Conservation (phyloP, 1,140 invertebrate species). For the Drosophila willistoni region DNA sequence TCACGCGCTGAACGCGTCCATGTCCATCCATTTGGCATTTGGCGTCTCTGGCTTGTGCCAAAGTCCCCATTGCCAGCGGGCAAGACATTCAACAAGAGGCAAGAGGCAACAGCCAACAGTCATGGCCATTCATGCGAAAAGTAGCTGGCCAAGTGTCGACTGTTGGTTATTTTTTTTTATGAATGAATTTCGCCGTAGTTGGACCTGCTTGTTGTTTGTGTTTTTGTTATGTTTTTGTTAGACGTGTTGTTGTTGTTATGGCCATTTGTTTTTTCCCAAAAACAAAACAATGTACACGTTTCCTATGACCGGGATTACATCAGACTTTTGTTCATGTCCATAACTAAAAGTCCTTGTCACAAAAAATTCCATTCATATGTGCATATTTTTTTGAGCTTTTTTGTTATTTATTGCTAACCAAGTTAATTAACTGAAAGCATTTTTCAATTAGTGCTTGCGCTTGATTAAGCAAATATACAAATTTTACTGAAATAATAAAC, state of each 20-base stretch:
- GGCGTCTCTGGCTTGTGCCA: constrained; percentile 46
- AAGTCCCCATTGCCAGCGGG: constrained; percentile 23
- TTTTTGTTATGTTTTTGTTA: constrained; percentile 50
- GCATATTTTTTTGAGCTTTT: background rate
- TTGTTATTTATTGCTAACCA: background rate
- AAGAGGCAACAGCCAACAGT: constrained; percentile 47
- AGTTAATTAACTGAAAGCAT: too few species aligned
- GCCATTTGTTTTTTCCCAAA: constrained; percentile 61
- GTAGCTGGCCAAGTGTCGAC: constrained; percentile 60
- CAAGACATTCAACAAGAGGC: constrained; percentile 9
- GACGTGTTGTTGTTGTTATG: constrained; percentile 46
- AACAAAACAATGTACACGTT: constrained; percentile 58
- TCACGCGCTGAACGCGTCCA: constrained; percentile 56
- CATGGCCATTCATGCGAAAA: constrained; percentile 74
- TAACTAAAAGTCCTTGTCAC: constrained; percentile 26
- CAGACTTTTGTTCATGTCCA: constrained; percentile 22
- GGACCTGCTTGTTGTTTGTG: constrained; percentile 39
- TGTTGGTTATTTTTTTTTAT: constrained; percentile 56
- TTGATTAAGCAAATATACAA: too few species aligned
- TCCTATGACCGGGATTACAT: constrained; percentile 54
- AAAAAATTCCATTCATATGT: constrained; percentile 4
- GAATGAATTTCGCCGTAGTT: constrained; percentile 74
- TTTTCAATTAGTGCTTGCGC: too few species aligned
- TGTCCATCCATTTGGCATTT: constrained; percentile 19
- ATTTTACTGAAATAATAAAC: too few species aligned